Base-by-base conservation (phyloP, 2,888 invertebrate genomes). In the Cerastoderma edule region DNA sequence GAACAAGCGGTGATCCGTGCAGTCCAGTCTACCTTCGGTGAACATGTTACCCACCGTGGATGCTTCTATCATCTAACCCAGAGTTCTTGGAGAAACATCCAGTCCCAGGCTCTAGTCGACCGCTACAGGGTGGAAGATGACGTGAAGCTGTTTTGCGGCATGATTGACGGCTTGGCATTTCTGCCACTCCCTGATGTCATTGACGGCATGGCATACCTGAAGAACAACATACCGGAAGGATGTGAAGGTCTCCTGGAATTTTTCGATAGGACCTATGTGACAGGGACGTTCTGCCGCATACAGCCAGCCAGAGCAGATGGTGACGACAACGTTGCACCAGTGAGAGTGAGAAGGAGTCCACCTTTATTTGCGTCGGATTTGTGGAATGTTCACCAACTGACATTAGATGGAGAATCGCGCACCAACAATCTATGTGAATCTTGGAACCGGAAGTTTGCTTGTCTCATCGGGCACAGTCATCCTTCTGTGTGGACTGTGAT, bases 1-100 rank as follows among this genome's bases (percentile, higher is more conserved):
- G 64, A 64, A 35, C 64, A 64, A 28, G 53, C 70, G 16, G 10
- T 32, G 16, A 39, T 64, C 35, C 50, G 39, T 13, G 64, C 70
- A 27, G 27, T 63, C 10, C 16, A 28, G 35, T 27, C 50, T 13
- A 64, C 64, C 32, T 71, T 71, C 35, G 64, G 70, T 13, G 35
- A 48, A 13, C 70, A 71, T 27, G 70, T 64, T 24, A 10, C 2
- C 13, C 28, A 32, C 13, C 50, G 32, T 6, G 50, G 64, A 5
- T 30, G 65, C 33, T 50, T 73, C 46, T 44, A n/a, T 48, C 76
- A 71, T 46, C 44, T 71, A 1, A 54, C 71, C 0, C 65, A 71
- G 28, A 56, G 44, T 30, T 65, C 64, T 13, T 65, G 71, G 71
- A 50, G 71, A 33, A 35, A 64, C 13, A 54, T 71, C 16, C 71